Percentiles rank a stretch among this genome's conserved stretches.
Conservation (phyloP, 1,140 invertebrate genomes). For the Centruroides vittatus region DNA sequence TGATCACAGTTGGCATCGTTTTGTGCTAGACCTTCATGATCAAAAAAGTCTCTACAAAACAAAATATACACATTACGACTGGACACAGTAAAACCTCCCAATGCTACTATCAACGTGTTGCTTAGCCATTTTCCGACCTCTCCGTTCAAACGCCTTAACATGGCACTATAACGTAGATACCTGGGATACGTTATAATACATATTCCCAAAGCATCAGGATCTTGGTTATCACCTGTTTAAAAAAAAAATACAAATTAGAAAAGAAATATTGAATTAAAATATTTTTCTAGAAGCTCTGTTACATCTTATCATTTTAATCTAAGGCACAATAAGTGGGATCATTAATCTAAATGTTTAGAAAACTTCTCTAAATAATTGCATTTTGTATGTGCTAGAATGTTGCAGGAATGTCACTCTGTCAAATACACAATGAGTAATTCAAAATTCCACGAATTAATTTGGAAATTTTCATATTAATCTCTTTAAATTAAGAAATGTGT, state of each 20-base stretch:
- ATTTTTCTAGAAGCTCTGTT: too few species aligned
- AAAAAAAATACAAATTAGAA: not conserved
- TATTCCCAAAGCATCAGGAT: constrained; percentile 30
- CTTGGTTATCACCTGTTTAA: constrained; percentile 2
- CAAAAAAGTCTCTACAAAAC: constrained; percentile 79
- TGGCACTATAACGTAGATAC: constrained; percentile 72
- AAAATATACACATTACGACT: constrained; percentile 55
- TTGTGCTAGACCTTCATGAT: constrained; percentile 75
- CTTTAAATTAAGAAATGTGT: too few species aligned
- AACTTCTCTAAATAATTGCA: not conserved
- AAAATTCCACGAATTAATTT: not conserved
- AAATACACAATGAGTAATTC: not conserved
- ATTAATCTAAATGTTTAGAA: not conserved
- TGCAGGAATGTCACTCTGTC: not conserved
- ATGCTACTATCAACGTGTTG: constrained; percentile 53
- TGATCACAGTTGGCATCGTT: constrained; percentile 83
- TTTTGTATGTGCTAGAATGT: not conserved
- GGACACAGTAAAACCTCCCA: constrained; percentile 57
- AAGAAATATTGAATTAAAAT: not conserved
- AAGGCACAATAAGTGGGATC: too few species aligned
- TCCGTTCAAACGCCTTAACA: constrained; percentile 59
- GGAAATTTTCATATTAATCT: not conserved
- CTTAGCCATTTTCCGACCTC: constrained; percentile 51
- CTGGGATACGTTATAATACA: constrained; percentile 71
- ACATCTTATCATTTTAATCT: too few species aligned